phyloP scores from a whole-genome alignment of 2,113 vertebrate genomes.

The Morone saxatilis region DNA sequence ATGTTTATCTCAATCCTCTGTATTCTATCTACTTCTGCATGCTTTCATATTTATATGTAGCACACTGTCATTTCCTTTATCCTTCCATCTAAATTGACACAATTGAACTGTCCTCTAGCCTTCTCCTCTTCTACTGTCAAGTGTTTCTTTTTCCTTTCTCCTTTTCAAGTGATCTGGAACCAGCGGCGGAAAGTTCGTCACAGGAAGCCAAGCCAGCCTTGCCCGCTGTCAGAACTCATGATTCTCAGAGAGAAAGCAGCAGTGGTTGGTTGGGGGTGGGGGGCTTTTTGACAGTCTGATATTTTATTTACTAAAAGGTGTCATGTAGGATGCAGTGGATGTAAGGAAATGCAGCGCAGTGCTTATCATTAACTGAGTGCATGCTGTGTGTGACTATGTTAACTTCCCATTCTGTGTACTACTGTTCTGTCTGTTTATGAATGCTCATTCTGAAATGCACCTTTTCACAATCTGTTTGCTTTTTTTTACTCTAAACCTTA shows the following conservation, averaged over 20 bases:
- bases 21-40: too few species aligned
- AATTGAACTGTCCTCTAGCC: neutral
- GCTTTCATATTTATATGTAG: neutral
- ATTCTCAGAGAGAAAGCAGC: conserved; percentile 3
- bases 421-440: neutral
- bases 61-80: neutral
- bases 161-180: conserved; percentile 12
- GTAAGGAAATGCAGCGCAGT: neutral
- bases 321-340: conserved; percentile 13
- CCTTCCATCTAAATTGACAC: neutral
- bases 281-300: conserved; percentile 38
- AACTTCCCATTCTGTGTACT: neutral
- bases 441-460: neutral
- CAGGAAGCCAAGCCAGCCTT: conserved; percentile 1
- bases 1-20: neutral
- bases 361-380: conserved; percentile 12
- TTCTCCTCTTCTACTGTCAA: neutral
- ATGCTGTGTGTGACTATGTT: neutral
- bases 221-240: conserved; percentile 16
- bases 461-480: neutral
- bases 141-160: neutral
- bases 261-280: neutral
- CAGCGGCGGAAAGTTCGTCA: conserved; percentile 13
- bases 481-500: conserved; percentile 1
- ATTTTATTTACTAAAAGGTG: conserved; percentile 35